phyloP scores from a whole-genome alignment of 1,140 invertebrate genomes.

The Neoseiulus cucumeris region DNA sequence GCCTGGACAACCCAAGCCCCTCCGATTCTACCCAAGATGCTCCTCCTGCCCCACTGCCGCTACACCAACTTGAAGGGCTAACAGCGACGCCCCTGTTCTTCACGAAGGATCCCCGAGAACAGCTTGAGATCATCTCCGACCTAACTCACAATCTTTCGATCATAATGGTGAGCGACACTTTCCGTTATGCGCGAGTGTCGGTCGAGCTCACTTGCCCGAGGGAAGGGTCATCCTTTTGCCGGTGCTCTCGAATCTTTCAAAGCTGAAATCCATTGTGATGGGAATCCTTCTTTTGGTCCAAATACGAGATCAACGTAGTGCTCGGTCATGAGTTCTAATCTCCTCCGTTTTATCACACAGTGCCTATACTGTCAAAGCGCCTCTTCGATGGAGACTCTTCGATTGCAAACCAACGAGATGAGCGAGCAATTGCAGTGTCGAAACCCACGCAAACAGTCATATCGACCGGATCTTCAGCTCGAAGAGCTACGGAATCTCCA shows the following conservation, averaged over 20 bases:
- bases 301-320: too few relatives aligned
- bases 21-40: background rate
- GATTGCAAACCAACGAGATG: constrained; percentile 24
- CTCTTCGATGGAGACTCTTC: background rate
- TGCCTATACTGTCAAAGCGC: constrained; percentile 8
- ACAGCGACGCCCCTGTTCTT: background rate
- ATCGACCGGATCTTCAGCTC: constrained; percentile 46
- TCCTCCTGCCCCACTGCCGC: background rate
- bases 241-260: too few relatives aligned
- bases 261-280: background rate
- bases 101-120: background rate
- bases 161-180: background rate
- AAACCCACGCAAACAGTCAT: constrained; percentile 27
- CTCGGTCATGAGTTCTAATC: too few relatives aligned
- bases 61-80: background rate
- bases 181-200: too few relatives aligned
- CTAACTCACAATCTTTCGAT: constrained; percentile 2
- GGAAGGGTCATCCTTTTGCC: too few relatives aligned
- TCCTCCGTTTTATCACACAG: background rate
- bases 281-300: too few relatives aligned
- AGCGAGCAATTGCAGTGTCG: constrained; percentile 15
- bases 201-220: too few relatives aligned
- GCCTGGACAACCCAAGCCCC: background rate
- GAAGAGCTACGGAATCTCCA: constrained; percentile 50
- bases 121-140: constrained; percentile 6